Evolutionary conservation across 2,113 vertebrate genomes (phyloP), one percentile per base, ranked within the genome.

Genomic region (Theristicus caerulescens): DNA sequence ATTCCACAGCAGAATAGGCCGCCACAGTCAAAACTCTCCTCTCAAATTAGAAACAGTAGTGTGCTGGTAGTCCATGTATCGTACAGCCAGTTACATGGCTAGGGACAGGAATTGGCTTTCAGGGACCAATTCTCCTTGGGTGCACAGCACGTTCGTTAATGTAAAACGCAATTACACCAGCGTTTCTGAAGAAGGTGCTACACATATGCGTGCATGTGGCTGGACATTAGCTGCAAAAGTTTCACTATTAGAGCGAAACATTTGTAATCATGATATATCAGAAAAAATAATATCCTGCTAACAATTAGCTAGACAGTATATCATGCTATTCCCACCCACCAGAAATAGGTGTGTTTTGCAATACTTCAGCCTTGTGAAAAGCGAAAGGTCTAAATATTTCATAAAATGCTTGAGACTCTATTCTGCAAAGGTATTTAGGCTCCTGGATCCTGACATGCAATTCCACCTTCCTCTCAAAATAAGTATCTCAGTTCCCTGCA

Each of bases 51-150:
- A 40, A 69, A 64, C 40, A 77, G 59, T 49, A 66, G 54, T 24
- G 55, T 67, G 34, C 46, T 42, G 46, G 34, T 25, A 78, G 42
- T 51, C 52, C 64, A 59, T 0, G 0, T 67, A 31, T 21, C 0
- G 0, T 13, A 44, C 21, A 76, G 65, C 24, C 71, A 40, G 51
- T 55, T 79, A 61, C 15, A 7, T 2, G 64, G 59, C 51, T 15
- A 62, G 62, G 57, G 69, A 52, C 69, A 79, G 72, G 52, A 83
- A n/a, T 0, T 77, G 77, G 31, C 52, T 87, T 66, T 72, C 57
- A 52, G 67, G 11, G 67, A 86, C 78, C 88, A 67, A 1, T 55
- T 86, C 82, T 66, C 46, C n/a, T 61, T 47, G 64, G 36, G 61
- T 32, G 44, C 72, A 57, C 44, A 84, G 69, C 44, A 25, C 16